Conservation (phyloP, 2,888 invertebrate genomes). For the Leuctra nigra region DNA sequence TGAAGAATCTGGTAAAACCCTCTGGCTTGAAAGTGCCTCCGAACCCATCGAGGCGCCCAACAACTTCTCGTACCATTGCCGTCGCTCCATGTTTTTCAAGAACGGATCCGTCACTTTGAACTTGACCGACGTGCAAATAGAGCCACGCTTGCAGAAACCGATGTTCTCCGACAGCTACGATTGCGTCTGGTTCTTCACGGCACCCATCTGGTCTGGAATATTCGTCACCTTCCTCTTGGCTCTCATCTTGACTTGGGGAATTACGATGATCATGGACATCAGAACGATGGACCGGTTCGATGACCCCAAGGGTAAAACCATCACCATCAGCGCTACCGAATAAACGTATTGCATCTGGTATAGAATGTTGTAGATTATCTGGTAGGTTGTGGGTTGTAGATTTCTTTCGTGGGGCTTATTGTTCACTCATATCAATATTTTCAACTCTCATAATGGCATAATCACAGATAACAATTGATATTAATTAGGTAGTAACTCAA, state of each 20-base stretch:
- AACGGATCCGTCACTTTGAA: constrained; percentile 17
- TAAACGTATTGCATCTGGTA: no score
- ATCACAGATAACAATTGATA: no score
- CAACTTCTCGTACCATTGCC: constrained; percentile 34
- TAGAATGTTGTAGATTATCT: no score
- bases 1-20: neutral
- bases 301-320: constrained; percentile 96
- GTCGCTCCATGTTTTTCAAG: constrained; percentile 26
- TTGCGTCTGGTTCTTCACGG: constrained; percentile 86
- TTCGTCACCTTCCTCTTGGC: constrained; percentile 73
- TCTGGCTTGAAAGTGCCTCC: neutral
- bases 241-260: constrained; percentile 74
- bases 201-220: constrained; percentile 85
- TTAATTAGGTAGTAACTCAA: no score
- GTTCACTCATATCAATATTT: no score
- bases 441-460: no score
- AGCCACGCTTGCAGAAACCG: constrained; percentile 12
- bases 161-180: constrained; percentile 70
- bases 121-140: constrained; percentile 32
- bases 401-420: no score
- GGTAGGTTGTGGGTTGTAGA: no score
- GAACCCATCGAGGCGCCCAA: constrained; percentile 32
- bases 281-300: constrained; percentile 97
- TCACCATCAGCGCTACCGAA: constrained; percentile 69
- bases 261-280: constrained; percentile 89